Conservation (phyloP, 2,113 vertebrate genomes). For the Chitala chitala region DNA sequence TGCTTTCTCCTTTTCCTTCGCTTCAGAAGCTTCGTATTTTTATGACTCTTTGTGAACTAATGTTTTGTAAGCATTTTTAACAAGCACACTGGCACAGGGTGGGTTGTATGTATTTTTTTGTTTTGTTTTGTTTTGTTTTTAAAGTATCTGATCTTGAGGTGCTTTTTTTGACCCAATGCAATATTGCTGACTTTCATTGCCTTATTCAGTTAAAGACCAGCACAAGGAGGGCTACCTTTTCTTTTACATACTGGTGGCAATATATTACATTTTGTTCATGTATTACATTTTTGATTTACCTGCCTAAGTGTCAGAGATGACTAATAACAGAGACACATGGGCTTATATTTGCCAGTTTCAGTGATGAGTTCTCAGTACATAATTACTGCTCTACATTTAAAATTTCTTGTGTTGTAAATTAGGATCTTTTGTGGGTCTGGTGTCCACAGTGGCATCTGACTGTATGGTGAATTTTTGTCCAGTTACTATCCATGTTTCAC, state of each 20-base stretch:
- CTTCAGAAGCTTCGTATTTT: constrained; percentile 3
- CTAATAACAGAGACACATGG: not conserved
- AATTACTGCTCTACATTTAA: not conserved
- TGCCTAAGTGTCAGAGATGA: constrained; percentile 5
- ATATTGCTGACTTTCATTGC: constrained; percentile 20
- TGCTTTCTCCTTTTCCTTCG: not conserved
- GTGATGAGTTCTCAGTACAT: not conserved
- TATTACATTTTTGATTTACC: constrained; percentile 5
- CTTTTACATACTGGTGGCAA: constrained; percentile 19
- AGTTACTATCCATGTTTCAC: constrained; percentile 10
- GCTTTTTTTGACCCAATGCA: constrained; percentile 24
- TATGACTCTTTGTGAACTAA: constrained; percentile 8
- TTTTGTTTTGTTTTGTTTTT: not conserved
- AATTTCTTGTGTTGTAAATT: constrained; percentile 13
- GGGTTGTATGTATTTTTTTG: no score
- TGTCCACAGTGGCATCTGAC: constrained; percentile 13
- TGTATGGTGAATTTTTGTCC: constrained; percentile 12
- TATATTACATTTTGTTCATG: not conserved
- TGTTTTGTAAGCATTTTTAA: constrained; percentile 35
- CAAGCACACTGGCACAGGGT: constrained; percentile 26
- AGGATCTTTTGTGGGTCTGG: constrained; percentile 10
- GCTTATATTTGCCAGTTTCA: not conserved
- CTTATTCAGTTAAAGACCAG: constrained; percentile 29
- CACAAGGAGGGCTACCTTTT: constrained; percentile 29
- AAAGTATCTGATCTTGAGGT: not conserved